Conservation (phyloP, 2,797 vertebrate species). For the Furcifer pardalis region DNA sequence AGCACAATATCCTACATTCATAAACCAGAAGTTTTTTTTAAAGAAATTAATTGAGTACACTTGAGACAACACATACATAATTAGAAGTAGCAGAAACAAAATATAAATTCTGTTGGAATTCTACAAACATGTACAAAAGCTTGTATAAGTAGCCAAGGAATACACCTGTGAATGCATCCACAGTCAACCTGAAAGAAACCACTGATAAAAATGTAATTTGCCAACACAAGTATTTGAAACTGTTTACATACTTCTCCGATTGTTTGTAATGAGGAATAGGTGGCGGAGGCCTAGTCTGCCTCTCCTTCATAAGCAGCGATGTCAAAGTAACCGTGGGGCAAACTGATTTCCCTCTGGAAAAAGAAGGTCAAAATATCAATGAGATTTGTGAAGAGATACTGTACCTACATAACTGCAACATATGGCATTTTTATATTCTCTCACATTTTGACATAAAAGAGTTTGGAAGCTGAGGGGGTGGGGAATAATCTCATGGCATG, state of each 20-base stretch:
- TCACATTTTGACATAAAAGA: not conserved
- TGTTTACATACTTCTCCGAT: conserved; percentile 25
- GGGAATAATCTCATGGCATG: not conserved
- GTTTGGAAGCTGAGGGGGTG: not conserved
- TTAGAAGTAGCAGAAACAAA: no score
- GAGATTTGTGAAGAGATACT: not conserved
- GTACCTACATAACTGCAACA: not conserved
- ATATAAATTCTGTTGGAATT: no score
- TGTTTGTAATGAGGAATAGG: conserved; percentile 41
- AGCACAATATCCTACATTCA: no score
- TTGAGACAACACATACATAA: no score
- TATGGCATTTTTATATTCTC: not conserved
- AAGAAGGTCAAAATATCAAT: conserved; percentile 8
- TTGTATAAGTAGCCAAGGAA: no score
- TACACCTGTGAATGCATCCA: not conserved
- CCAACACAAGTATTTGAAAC: not conserved
- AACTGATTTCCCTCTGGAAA: conserved; percentile 45
- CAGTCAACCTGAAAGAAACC: not conserved
- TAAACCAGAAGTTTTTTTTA: no score
- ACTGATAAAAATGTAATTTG: not conserved
- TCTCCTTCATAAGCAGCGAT: conserved; percentile 35
- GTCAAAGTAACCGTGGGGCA: conserved; percentile 35
- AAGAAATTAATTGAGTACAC: no score
- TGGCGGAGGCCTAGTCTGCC: conserved; percentile 23
- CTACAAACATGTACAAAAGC: no score